Base-by-base conservation (phyloP, 2,113 vertebrate genomes). In the Actinemys pallida region DNA sequence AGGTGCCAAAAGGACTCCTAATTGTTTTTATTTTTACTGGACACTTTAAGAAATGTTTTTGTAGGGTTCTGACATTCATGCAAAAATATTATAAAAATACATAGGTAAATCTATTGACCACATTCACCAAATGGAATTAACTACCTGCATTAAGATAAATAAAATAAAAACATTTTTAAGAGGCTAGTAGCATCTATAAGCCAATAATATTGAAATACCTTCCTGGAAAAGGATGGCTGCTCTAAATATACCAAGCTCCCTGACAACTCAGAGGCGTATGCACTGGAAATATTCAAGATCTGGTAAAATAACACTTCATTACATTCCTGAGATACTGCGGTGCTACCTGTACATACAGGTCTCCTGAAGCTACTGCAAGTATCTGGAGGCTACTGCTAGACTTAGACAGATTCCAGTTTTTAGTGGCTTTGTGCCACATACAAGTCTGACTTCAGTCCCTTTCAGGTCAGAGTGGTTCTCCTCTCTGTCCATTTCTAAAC, bases 111-210 rank as follows among this genome's bases (percentile, higher is more conserved):
- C 81, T 4, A 11, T n/a, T 76, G 22, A 75, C 17, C 56, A 24
- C 53, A 50, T 4, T 79, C 35, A 16, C 49, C 88, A 47, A 87
- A 5, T 10, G 87, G 86, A 7, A 81, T 93, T 96, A 87, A 19
- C 39, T 87, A 8, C 29, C 57, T 2, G 52, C 0, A 0, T 54
- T 22, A 79, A 72, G 31, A 56, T 81, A 95, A 92, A 81, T 8
- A 81, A 83, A 81, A 1, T 69, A 72, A 88, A 86, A 0, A 6
- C 29, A 54, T 86, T 92, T 88, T 53, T 57, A 6, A 6, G 27
- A 91, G 7, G 8, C 35, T 14, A 24, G 69, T 76, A 54, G 3
- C 54, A 20, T 57, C 53, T 87, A 0, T 35, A 82, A 75, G 3
- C 42, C 25, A 47, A 47, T 45, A 42, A 19, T 12, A 35, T n/a